Evolutionary conservation across 2,113 vertebrate species (phyloP).

Genomic region (Hemiprocne comata): DNA sequence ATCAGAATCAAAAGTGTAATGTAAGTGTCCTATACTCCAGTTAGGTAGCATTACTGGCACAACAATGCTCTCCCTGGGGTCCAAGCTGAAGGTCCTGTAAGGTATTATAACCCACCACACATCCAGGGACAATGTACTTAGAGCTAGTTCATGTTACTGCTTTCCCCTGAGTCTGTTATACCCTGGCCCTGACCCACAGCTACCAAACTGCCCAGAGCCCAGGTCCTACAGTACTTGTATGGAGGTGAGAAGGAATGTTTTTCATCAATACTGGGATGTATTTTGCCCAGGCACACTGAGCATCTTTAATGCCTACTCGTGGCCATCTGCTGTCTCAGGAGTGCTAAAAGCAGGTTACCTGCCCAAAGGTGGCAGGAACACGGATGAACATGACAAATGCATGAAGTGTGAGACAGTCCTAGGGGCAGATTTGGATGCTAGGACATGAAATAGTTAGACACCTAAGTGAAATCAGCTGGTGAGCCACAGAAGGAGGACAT

Average conservation of each 20-base stretch:
- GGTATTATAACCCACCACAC: neutral
- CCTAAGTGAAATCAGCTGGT: neutral
- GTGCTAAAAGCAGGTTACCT: neutral
- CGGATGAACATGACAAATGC: neutral
- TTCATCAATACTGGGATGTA: neutral
- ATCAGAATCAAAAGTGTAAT: neutral
- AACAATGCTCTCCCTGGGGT: no score
- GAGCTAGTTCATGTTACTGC: neutral
- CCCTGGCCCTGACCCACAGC: no score
- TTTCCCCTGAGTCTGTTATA: neutral
- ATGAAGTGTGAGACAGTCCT: neutral
- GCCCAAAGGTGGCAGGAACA: neutral
- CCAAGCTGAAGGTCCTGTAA: neutral
- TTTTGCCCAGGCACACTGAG: neutral
- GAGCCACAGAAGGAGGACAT: neutral
- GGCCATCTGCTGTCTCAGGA: neutral
- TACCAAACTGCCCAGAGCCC: neutral
- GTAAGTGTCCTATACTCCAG: neutral
- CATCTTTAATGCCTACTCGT: neutral
- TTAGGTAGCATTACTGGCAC: neutral
- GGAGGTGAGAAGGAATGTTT: neutral
- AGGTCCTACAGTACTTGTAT: neutral
- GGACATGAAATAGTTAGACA: neutral
- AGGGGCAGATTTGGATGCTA: neutral
- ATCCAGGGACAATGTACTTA: neutral